A percentile compares a stretch with the other conserved stretches of the same genome.
Evolutionary conservation across 2,888 invertebrate genomes (phyloP).

Genomic region (Platycheirus rosarum): DNA sequence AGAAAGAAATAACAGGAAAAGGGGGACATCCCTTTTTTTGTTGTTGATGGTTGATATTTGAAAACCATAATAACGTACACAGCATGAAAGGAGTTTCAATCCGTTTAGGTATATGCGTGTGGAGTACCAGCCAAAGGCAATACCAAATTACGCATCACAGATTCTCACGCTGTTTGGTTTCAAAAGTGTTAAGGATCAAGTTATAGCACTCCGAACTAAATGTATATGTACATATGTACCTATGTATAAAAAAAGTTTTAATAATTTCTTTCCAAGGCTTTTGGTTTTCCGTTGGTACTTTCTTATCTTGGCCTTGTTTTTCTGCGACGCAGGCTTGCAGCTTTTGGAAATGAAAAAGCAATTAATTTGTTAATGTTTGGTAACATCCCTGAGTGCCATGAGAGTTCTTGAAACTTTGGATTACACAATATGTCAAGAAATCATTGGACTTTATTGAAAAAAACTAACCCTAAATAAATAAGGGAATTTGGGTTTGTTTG

Average conservation of each 20-base stretch:
- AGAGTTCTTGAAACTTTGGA: no score
- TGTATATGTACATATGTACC: no score
- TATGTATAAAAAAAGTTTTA: slow-evolving; percentile 16
- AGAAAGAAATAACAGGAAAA: slow-evolving; percentile 41
- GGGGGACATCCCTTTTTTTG: slow-evolving; percentile 59
- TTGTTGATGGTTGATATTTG: slow-evolving; percentile 39
- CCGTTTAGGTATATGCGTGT: slow-evolving; percentile 17
- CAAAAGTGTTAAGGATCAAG: slow-evolving; percentile 43
- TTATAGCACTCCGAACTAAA: no score
- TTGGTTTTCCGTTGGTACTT: no score
- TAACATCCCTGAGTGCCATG: no score
- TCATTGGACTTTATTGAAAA: no score
- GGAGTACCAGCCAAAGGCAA: slow-evolving; percentile 46
- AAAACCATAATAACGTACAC: slow-evolving; percentile 46
- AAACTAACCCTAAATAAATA: no score
- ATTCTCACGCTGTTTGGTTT: slow-evolving; percentile 73
- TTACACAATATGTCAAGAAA: no score
- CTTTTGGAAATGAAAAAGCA: background rate
- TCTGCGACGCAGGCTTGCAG: slow-evolving; percentile 33
- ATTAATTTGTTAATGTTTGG: no score
- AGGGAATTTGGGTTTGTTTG: no score
- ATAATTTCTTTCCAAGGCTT: slow-evolving; percentile 1
- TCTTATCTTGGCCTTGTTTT: slow-evolving; percentile 9
- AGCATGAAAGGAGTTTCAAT: slow-evolving; percentile 22
- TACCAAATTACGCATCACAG: slow-evolving; percentile 71